A percentile compares a stretch with the other conserved stretches of the same genome.
Evolutionary conservation across 2,113 vertebrate genomes (phyloP).

Genomic region (Turnix velox): DNA sequence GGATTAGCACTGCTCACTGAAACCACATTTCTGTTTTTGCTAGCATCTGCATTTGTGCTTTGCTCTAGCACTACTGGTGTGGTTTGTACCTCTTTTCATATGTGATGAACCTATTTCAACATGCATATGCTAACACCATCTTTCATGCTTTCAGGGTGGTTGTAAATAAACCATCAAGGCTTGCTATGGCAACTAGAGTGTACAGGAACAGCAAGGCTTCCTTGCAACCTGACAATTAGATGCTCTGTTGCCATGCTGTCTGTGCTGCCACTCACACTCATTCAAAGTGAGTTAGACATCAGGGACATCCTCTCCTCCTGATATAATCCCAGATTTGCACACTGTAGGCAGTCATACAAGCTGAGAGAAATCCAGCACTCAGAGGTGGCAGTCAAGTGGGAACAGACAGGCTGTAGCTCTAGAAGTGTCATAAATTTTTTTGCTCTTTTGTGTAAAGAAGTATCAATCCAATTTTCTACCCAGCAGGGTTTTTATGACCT

Average conservation of each 20-base stretch:
- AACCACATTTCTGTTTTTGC: not conserved
- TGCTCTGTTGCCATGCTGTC: rapidly evolving
- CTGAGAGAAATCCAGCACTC: not conserved
- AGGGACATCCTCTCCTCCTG: not conserved
- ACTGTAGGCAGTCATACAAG: not conserved
- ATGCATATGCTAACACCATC: rapidly evolving
- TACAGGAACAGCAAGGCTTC: not conserved
- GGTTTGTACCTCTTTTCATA: not conserved
- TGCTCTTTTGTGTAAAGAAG: not conserved
- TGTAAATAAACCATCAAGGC: not conserved
- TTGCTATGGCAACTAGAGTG: rapidly evolving
- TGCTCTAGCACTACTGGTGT: no score
- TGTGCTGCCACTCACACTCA: not conserved
- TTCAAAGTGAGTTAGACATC: not conserved
- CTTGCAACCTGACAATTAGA: not conserved
- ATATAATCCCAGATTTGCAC: not conserved
- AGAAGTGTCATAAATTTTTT: not conserved
- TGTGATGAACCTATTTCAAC: not conserved
- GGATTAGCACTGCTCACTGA: not conserved
- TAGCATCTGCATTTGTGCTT: not conserved
- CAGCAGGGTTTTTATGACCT: not conserved
- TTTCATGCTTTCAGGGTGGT: rapidly evolving
- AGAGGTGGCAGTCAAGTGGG: not conserved
- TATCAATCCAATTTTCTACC: not conserved
- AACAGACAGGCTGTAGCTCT: not conserved